A percentile compares a stretch with the other conserved stretches of the same genome.
Evolutionary conservation across 2,888 invertebrate genomes (phyloP).

Genomic region (Scaptomyza flava): DNA sequence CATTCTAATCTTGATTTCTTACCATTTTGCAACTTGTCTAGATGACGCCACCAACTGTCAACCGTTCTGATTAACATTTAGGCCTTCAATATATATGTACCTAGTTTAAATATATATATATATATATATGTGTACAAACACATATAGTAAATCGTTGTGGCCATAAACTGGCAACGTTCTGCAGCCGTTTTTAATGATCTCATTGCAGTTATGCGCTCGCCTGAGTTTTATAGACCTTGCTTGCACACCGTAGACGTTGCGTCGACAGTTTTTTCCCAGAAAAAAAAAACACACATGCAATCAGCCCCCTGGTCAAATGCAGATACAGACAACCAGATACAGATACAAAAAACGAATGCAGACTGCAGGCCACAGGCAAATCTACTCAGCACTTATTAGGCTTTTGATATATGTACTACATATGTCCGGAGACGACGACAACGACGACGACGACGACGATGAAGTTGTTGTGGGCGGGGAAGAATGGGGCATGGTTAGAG

Average conservation of each 20-base stretch:
- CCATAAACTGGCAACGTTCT: conserved; percentile 61
- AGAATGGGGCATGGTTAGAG: conserved; percentile 11
- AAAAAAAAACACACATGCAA: conserved; percentile 53
- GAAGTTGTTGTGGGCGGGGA: conserved; percentile 16
- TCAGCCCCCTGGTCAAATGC: conserved; percentile 41
- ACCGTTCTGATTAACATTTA: conserved; percentile 15
- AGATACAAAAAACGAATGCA: conserved; percentile 20
- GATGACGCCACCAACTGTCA: conserved; percentile 15
- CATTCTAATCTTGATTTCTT: neutral
- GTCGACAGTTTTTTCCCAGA: conserved; percentile 83
- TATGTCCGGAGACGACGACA: conserved; percentile 35
- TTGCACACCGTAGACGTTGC: conserved; percentile 74
- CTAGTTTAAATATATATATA: neutral
- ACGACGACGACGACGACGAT: conserved; percentile 2
- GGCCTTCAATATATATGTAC: neutral
- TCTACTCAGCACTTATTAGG: conserved; percentile 68
- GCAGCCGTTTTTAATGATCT: conserved; percentile 69
- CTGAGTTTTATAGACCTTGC: conserved; percentile 65
- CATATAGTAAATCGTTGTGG: conserved; percentile 47
- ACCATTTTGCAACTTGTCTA: neutral
- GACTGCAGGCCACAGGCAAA: conserved; percentile 17
- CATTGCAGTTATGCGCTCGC: conserved; percentile 69
- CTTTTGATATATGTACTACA: conserved; percentile 67
- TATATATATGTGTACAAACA: conserved; percentile 19
- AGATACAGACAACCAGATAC: conserved; percentile 25